phyloP scores from a whole-genome alignment of 2,888 invertebrate genomes.

The Clunio marinus region DNA sequence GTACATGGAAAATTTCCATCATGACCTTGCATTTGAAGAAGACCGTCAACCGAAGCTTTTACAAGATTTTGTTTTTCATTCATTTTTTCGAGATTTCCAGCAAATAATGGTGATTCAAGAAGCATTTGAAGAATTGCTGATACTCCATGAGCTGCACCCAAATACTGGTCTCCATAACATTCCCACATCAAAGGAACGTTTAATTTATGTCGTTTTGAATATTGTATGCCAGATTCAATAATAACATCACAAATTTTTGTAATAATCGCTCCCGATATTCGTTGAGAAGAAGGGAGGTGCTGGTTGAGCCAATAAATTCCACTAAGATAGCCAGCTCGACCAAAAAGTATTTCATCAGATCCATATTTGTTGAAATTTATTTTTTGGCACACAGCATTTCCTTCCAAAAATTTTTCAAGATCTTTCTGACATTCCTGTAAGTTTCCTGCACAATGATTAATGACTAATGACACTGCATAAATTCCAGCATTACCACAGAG shows the following conservation, averaged over 20 bases:
- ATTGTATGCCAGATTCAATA: conserved; percentile 66
- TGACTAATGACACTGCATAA: conserved; percentile 65
- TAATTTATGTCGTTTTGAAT: conserved; percentile 57
- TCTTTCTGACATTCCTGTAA: conserved; percentile 45
- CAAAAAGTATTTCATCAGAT: conserved; percentile 81
- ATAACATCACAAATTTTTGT: conserved; percentile 63
- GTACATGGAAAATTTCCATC: conserved; percentile 75
- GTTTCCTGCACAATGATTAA: conserved; percentile 56
- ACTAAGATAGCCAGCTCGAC: conserved; percentile 76
- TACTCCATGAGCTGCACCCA: conserved; percentile 64
- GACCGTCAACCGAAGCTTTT: conserved; percentile 61
- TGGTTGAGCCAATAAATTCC: conserved; percentile 68
- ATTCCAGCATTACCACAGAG: conserved; percentile 76
- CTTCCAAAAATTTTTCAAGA: conserved; percentile 48
- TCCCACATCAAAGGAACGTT: conserved; percentile 72
- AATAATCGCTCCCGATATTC: conserved; percentile 43
- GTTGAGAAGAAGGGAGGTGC: conserved; percentile 45
- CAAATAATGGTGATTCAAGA: conserved; percentile 55
- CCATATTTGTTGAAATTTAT: conserved; percentile 60
- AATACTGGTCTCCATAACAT: conserved; percentile 46
- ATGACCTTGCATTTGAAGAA: conserved; percentile 60
- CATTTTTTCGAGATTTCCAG: conserved; percentile 42
- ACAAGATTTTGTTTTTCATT: conserved; percentile 47
- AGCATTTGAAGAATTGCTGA: conserved; percentile 64
- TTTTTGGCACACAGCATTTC: conserved; percentile 53